These are phyloP conservation scores for Stenodema calcarata DNA, from an alignment of 2,888 invertebrate species.

Conservation along the genomic window DNA sequence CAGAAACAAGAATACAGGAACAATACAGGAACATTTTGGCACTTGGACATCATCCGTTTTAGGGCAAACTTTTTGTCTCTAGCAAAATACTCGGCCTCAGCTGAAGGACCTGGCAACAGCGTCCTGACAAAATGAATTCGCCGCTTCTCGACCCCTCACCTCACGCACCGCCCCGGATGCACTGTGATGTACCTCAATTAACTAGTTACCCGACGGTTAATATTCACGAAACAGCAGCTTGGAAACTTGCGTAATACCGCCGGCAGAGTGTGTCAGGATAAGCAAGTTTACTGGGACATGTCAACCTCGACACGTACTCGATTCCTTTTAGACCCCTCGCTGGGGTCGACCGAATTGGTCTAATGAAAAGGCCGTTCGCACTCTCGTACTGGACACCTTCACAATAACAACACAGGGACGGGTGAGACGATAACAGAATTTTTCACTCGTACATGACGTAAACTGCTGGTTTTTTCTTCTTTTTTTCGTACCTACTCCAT, in stretches of 20 bases:
- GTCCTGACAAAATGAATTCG: too few relatives aligned
- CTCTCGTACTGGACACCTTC: not conserved
- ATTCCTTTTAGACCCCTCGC: not conserved
- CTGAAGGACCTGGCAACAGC: too few relatives aligned
- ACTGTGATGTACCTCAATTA: too few relatives aligned
- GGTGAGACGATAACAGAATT: not conserved
- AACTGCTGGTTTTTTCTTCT: not conserved
- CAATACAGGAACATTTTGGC: too few relatives aligned
- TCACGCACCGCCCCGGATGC: too few relatives aligned
- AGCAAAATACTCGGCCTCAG: too few relatives aligned
- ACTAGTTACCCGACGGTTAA: not conserved
- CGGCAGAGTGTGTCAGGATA: conserved; percentile 2
- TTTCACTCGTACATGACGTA: not conserved
- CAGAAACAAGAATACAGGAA: too few relatives aligned
- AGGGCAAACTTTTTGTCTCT: too few relatives aligned
- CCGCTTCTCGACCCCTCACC: too few relatives aligned
- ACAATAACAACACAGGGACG: not conserved
- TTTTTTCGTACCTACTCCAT: too few relatives aligned
- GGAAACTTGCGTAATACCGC: not conserved
- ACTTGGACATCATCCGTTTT: too few relatives aligned
- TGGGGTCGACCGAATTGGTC: not conserved
- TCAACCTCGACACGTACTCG: conserved; percentile 20
- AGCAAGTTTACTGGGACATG: conserved; percentile 39
- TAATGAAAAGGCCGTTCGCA: not conserved
- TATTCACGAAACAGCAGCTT: not conserved